phyloP scores from a whole-genome alignment of 2,113 vertebrate genomes.

The Pygoscelis adeliae region DNA sequence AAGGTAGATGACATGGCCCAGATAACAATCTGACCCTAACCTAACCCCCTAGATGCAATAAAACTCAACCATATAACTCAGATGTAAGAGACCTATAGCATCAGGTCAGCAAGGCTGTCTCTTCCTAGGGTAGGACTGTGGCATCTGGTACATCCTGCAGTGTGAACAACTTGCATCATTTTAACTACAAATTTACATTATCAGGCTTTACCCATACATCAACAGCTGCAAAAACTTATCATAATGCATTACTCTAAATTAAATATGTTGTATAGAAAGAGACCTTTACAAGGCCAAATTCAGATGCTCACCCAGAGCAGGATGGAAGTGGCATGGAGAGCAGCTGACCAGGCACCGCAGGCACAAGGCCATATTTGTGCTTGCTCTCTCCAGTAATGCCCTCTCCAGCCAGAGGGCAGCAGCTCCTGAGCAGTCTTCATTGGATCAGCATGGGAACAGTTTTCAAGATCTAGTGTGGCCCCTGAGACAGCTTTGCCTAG shows the following conservation, averaged over 20 bases:
- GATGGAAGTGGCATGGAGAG: background rate
- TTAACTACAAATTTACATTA: background rate
- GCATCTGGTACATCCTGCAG: background rate
- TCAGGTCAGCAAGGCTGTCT: background rate
- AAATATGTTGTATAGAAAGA: background rate
- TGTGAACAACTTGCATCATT: background rate
- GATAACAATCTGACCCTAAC: slow-evolving; percentile 13
- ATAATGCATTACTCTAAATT: background rate
- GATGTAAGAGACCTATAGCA: background rate
- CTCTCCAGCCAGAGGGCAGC: background rate
- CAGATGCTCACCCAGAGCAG: background rate
- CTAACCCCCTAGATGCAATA: background rate
- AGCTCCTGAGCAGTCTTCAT: background rate
- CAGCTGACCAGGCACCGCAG: background rate
- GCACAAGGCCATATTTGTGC: background rate
- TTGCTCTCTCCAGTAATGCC: background rate
- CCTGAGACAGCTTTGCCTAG: background rate
- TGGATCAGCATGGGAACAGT: background rate
- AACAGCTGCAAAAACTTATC: background rate
- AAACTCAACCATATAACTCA: background rate
- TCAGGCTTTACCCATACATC: background rate
- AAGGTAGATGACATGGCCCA: background rate
- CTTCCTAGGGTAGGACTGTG: background rate
- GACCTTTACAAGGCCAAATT: background rate
- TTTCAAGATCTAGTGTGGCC: background rate